phyloP scores from a whole-genome alignment of 53 echinoderm and acorn worm genomes.

The Henricia sp. region DNA sequence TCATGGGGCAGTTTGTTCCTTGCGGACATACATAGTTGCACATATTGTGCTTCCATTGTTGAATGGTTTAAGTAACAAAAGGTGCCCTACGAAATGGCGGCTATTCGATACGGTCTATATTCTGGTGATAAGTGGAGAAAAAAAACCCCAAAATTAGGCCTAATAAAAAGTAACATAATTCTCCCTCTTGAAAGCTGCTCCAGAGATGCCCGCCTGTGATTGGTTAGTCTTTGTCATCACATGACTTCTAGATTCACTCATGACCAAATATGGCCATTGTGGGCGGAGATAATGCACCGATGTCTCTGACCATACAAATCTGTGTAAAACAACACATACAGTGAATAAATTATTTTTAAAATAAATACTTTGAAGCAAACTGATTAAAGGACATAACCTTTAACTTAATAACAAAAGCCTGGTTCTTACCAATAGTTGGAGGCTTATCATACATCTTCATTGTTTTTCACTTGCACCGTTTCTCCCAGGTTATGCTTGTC shows the following conservation, averaged over 20 bases:
- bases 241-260: neutral
- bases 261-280: neutral
- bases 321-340: neutral
- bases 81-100: too few species aligned
- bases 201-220: neutral
- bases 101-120: too few species aligned
- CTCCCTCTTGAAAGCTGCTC: too few species aligned
- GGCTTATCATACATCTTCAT: constrained; percentile 52
- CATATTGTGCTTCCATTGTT: too few species aligned
- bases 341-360: neutral
- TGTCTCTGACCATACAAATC: neutral
- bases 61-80: too few species aligned
- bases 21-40: too few species aligned
- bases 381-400: too few species aligned
- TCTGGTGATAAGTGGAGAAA: too few species aligned
- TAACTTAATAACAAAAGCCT: neutral
- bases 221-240: neutral
- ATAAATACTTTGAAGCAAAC: too few species aligned
- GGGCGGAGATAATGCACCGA: neutral
- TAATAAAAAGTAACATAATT: too few species aligned
- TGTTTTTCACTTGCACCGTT: constrained; percentile 71
- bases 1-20: too few species aligned
- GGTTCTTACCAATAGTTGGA: neutral
- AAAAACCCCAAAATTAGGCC: too few species aligned
- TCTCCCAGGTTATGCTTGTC: constrained; percentile 81